Percentiles rank a stretch among this genome's conserved stretches.
These are phyloP conservation scores for Struthio camelus DNA, from an alignment of 2,113 vertebrate species.

Conservation along the genomic window DNA sequence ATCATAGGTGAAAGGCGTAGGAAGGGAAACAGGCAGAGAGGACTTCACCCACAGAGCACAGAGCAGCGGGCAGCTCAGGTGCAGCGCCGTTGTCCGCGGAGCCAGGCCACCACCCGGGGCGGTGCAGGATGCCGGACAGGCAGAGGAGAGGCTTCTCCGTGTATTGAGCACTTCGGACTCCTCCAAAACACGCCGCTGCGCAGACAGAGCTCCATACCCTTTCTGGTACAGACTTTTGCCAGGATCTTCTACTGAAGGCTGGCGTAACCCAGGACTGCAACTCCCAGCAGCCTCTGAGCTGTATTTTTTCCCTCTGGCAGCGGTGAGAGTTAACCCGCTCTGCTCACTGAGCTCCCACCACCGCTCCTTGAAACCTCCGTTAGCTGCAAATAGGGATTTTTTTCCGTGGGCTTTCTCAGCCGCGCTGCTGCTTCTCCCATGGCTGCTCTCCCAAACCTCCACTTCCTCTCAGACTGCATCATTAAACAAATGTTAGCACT, in stretches of 20 bases:
- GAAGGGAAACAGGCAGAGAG: background rate
- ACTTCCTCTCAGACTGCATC: background rate
- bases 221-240: background rate
- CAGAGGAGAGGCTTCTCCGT: background rate
- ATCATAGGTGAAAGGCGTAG: background rate
- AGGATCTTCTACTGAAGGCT: background rate
- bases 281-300: background rate
- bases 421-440: background rate
- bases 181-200: background rate
- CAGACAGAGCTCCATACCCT: background rate
- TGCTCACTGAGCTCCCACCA: background rate
- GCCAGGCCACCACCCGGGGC: too few species aligned
- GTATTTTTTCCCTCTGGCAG: background rate
- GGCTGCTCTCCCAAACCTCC: background rate
- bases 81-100: too few species aligned
- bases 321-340: background rate
- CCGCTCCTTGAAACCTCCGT: fast-evolving
- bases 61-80: background rate
- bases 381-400: background rate
- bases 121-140: background rate
- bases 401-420: background rate
- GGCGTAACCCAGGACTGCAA: background rate
- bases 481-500: background rate
- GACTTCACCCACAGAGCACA: background rate
- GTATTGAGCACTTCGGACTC: background rate